Base-by-base conservation (phyloP, 2,888 invertebrate species). In the Ormia ochracea region DNA sequence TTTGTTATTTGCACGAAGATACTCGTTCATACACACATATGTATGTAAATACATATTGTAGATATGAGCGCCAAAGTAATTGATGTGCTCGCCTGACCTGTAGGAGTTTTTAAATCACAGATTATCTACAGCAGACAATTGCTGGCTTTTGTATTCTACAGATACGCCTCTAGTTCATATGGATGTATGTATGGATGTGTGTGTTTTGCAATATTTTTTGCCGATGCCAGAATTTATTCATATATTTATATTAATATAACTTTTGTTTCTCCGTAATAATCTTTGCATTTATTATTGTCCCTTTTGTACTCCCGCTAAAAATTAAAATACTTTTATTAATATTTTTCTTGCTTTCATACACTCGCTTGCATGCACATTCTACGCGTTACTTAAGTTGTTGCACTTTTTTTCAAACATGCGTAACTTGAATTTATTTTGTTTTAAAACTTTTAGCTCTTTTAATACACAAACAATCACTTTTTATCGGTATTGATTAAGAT, bases 1-100 rank as follows among this genome's bases (percentile, higher is more conserved):
- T 28, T 45, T 50, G 31, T 33, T 21, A 41, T 61, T 31, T 31
- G 48, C 50, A 7, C 2, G 26, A 26, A 59, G n/a, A n/a, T n/a
- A n/a, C n/a, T n/a, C n/a, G n/a, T n/a, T n/a, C n/a, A n/a, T n/a
- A n/a, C n/a, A n/a, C n/a, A n/a, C n/a, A n/a, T n/a, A n/a, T n/a
- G n/a, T n/a, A n/a, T n/a, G n/a, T n/a, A n/a, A n/a, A n/a, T n/a
- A n/a, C 21, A 70, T 12, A 52, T 61, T 61, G 69, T 65, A 31
- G 41, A 76, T 78, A 84, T 85, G 85, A 87, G 87, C 86, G 87
- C 88, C 88, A 88, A 87, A 85, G 86, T 88, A 88, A 88, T 88
- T 88, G 87, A 87, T 87, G 88, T 86, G 87, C 85, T 85, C 85
- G 86, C 84, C 87, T 88, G 87, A 87, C 88, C 87, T 87, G 87